Conservation (phyloP, 1,140 invertebrate species). For the Danaus melanippus region DNA sequence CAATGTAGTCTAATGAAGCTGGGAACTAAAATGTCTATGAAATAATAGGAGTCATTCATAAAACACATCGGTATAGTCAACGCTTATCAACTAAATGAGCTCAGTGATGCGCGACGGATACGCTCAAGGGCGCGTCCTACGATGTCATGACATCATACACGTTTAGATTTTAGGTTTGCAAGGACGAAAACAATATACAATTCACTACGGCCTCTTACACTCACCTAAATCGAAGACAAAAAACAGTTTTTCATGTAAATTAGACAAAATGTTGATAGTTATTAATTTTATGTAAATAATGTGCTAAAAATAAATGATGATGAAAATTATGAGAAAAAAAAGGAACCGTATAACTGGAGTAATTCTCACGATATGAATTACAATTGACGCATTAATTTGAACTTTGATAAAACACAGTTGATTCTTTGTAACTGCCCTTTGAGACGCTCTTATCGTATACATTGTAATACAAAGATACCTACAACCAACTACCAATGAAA, state of each 20-base stretch:
- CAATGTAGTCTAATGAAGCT: too few species aligned
- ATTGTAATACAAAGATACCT: background rate
- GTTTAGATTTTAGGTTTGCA: constrained; percentile 3
- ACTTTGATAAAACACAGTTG: background rate
- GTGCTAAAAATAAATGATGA: background rate
- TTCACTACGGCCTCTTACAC: too few species aligned
- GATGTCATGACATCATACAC: constrained; percentile 17
- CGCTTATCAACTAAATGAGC: constrained; percentile 12
- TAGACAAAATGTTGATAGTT: background rate
- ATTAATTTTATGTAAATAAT: background rate
- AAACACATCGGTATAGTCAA: background rate
- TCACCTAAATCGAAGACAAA: too few species aligned
- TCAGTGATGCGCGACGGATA: constrained; percentile 27
- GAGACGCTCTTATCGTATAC: constrained; percentile 19
- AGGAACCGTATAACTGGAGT: too few species aligned
- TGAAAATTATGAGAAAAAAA: too few species aligned
- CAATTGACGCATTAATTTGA: constrained; percentile 5
- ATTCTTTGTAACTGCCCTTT: constrained; percentile 16
- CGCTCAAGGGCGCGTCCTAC: constrained; percentile 32
- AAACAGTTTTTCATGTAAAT: too few species aligned
- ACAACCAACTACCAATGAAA: too few species aligned
- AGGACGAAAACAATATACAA: too few species aligned
- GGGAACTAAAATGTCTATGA: too few species aligned
- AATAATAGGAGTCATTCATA: too few species aligned
- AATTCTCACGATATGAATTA: constrained; percentile 12